Evolutionary conservation across 2,113 vertebrate species (phyloP), one percentile per base, ranked within the genome.

Genomic region (Cryptoleucopteryx plumbea): DNA sequence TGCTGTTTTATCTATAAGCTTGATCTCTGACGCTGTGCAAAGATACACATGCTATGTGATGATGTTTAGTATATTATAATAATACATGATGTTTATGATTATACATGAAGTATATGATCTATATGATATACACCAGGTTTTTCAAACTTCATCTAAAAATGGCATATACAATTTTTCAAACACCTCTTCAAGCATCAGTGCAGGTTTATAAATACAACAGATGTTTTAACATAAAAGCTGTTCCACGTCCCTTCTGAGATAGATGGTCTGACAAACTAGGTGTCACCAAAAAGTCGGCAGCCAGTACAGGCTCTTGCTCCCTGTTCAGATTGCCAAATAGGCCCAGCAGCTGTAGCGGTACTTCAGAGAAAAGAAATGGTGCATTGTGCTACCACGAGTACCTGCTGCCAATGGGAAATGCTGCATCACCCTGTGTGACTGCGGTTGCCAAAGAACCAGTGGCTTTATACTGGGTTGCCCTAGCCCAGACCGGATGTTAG

Each of bases 91-190:
- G 38, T 50, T 86, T 81, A 71, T 74, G 58, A 73, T 67, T 42
- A 61, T 17, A 68, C 23, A 11, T 8, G 4, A 86, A 86, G 19
- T 62, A 45, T 32, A 58, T 27, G 38, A 66, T 38, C 71, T 81
- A 15, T 50, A 40, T 13, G n/a, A 71, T 62, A 63, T 13, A 53
- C 10, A 58, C 42, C 20, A 58, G 23, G 20, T 52, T 88, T 88
- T 89, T 74, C 72, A 94, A 91, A 59, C 56, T 72, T 86, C 52
- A 61, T 40, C 83, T 86, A 29, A 82, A 92, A 91, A 58, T n/a
- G 53, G 66, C 73, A 82, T 34, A n/a, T 5, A 71, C 18, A 34
- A 65, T 85, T 95, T 95, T 84, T 87, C 52, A 89, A 84, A 53
- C 61, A 47, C 26, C 31, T 82, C 16, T 86, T 86, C 67, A 52